Conservation (phyloP, 2,113 vertebrate genomes). For the Cacatua alba region DNA sequence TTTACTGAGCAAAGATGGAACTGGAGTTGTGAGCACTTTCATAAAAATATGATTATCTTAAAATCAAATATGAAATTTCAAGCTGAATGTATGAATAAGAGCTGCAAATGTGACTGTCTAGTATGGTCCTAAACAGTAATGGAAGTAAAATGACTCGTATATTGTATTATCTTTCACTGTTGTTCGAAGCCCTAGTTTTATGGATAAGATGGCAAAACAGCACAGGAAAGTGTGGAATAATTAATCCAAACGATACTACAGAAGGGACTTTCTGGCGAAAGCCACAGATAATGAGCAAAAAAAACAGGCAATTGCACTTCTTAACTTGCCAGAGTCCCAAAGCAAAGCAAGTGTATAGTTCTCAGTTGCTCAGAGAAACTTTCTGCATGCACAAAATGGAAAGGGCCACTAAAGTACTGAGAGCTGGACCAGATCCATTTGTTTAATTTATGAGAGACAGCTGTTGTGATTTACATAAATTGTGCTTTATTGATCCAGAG, state of each 20-base stretch:
- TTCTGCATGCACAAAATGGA: background rate
- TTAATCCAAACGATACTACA: background rate
- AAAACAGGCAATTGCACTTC: background rate
- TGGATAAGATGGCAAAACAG: background rate
- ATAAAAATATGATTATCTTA: background rate
- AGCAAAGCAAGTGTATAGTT: background rate
- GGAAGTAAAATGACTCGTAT: background rate
- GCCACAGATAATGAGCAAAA: background rate
- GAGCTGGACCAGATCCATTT: slow-evolving; percentile 36
- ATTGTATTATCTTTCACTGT: background rate
- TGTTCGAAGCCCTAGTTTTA: background rate
- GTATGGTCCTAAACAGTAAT: background rate
- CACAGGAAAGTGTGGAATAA: background rate
- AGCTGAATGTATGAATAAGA: background rate
- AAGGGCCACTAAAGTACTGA: slow-evolving; percentile 6
- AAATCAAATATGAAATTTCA: background rate
- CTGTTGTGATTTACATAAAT: slow-evolving; percentile 59
- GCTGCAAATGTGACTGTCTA: background rate
- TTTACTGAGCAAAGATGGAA: background rate
- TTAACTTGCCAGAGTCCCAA: slow-evolving; percentile 9
- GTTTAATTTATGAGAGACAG: slow-evolving; percentile 59
- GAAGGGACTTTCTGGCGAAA: background rate
- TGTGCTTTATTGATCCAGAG: slow-evolving; percentile 58
- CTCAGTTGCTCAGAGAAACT: slow-evolving; percentile 1
- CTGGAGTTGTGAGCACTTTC: background rate